Evolutionary conservation across 2,113 vertebrate species (phyloP).

Genomic region (Lipophrys pholis): DNA sequence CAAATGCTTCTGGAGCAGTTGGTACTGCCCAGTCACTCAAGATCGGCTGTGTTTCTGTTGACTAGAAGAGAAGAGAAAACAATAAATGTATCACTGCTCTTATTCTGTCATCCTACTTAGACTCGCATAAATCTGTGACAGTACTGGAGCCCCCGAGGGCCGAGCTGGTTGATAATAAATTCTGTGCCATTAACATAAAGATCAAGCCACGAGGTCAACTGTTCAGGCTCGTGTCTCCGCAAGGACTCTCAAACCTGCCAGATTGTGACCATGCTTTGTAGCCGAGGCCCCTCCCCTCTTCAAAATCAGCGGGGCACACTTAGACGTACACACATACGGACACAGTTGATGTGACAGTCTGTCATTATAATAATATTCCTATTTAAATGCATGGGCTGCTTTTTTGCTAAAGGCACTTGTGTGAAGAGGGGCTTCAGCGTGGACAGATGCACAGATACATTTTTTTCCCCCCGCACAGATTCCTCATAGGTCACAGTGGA

Average conservation of each 20-base stretch:
- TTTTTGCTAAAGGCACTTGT: slow-evolving; percentile 87
- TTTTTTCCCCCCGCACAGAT: slow-evolving; percentile 20
- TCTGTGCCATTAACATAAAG: slow-evolving; percentile 65
- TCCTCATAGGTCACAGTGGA: slow-evolving; percentile 44
- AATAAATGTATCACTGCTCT: slow-evolving; percentile 45
- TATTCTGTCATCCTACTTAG: slow-evolving; percentile 33
- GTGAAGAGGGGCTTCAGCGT: slow-evolving; percentile 44
- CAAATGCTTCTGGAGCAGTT: neutral
- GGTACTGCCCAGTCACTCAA: slow-evolving; percentile 10
- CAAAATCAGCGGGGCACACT: slow-evolving; percentile 40
- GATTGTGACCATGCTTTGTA: slow-evolving; percentile 71
- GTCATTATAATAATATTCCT: slow-evolving; percentile 96
- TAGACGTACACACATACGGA: slow-evolving; percentile 25
- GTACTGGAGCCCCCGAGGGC: slow-evolving; percentile 40
- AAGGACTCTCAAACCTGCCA: slow-evolving; percentile 64
- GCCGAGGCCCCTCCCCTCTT: slow-evolving; percentile 47
- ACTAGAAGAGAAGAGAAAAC: slow-evolving; percentile 30
- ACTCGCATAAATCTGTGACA: slow-evolving; percentile 53
- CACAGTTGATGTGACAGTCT: slow-evolving; percentile 66
- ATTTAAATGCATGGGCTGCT: slow-evolving; percentile 98
- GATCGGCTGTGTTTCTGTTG: slow-evolving; percentile 29
- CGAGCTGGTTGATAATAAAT: slow-evolving; percentile 61
- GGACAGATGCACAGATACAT: slow-evolving; percentile 60
- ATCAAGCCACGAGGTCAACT: slow-evolving; percentile 67
- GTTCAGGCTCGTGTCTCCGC: slow-evolving; percentile 63